phyloP scores from a whole-genome alignment of 2,113 vertebrate genomes.

The Ceyx melanurus region DNA sequence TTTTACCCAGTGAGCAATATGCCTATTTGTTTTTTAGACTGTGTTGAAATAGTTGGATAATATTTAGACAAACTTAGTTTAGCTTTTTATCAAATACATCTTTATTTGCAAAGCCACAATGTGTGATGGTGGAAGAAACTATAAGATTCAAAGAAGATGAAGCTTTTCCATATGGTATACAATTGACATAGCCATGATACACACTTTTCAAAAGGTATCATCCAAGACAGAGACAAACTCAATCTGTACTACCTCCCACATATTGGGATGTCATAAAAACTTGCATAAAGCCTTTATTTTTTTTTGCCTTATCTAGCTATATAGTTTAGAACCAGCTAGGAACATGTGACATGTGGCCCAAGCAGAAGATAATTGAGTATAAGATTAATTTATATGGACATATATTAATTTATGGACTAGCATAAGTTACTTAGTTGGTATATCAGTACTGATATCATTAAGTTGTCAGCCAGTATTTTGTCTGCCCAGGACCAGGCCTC shows the following conservation, averaged over 20 bases:
- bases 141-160: background rate
- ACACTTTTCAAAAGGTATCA: background rate
- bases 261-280: background rate
- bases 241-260: background rate
- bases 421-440: background rate
- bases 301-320: background rate
- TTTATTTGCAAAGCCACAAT: background rate
- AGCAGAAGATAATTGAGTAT: background rate
- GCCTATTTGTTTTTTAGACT: conserved; percentile 60
- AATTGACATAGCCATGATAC: background rate
- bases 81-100: background rate
- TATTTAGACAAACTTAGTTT: conserved; percentile 54
- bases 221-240: background rate
- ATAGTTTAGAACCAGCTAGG: background rate
- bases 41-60: conserved; percentile 71
- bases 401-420: background rate
- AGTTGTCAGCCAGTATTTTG: background rate
- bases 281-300: background rate
- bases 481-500: background rate
- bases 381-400: background rate
- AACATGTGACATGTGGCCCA: background rate
- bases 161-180: background rate
- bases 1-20: conserved; percentile 24
- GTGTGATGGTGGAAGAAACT: background rate
- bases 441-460: background rate